These are phyloP conservation scores for Melinaea menophilus DNA, from an alignment of 2,888 invertebrate genomes.

Conservation along the genomic window DNA sequence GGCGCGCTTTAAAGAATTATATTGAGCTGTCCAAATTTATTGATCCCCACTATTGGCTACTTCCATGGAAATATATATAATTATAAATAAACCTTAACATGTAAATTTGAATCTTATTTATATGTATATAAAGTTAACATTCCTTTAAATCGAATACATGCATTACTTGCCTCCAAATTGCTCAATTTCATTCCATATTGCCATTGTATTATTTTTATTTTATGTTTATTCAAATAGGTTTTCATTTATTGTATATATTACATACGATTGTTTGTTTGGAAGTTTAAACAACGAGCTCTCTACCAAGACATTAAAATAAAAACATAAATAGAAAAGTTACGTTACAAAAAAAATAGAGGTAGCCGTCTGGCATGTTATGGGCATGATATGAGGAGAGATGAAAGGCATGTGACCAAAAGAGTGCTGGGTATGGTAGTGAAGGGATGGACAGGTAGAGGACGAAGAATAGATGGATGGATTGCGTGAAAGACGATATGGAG, in stretches of 20 bases:
- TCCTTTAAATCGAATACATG: not conserved
- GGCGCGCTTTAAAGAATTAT: conserved; percentile 27
- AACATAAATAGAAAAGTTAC: too few relatives aligned
- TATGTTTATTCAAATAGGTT: conserved; percentile 19
- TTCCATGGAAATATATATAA: conserved; percentile 28
- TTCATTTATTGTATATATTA: conserved; percentile 2
- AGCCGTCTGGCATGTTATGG: too few relatives aligned
- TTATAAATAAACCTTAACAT: conserved; percentile 16
- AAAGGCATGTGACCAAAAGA: too few relatives aligned
- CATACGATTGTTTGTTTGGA: not conserved
- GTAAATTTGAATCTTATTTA: conserved; percentile 26
- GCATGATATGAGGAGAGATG: too few relatives aligned
- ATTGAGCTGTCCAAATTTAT: conserved; percentile 46
- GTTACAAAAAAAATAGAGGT: too few relatives aligned
- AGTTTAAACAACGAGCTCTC: not conserved
- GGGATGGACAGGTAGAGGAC: too few relatives aligned
- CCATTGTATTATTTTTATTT: conserved; percentile 24
- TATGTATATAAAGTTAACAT: conserved; percentile 33
- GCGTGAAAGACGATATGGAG: too few relatives aligned
- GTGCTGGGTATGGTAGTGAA: too few relatives aligned
- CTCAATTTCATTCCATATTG: conserved; percentile 42
- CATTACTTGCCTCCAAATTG: conserved; percentile 47
- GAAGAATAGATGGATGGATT: too few relatives aligned
- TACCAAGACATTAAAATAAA: too few relatives aligned
- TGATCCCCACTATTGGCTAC: conserved; percentile 31